Evolutionary conservation across 2,888 invertebrate genomes (phyloP), one percentile per base, ranked within the genome.

Genomic region (Idaea straminata): DNA sequence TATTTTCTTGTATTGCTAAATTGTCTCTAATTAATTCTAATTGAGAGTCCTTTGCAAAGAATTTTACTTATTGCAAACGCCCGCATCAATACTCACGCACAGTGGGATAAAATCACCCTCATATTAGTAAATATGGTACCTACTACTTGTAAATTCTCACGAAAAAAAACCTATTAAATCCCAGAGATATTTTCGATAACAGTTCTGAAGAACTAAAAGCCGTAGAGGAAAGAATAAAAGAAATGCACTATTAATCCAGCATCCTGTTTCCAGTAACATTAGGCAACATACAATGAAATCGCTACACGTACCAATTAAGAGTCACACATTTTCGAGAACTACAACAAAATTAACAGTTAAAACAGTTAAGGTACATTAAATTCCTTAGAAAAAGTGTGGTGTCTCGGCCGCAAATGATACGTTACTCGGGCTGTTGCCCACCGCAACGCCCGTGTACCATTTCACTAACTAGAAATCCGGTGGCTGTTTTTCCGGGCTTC

Each of bases 11-110:
- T 86, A 84, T 91, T 87, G 90, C 91, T 91, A 89, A 92, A 92
- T 92, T 92, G 89, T 91, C 90, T 89, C 87, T 91, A 91, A 92
- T 92, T 91, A 90, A 90, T 89, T 87, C 83, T 90, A 91, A 92
- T 92, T 92, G 87, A 91, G 89, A 79, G 90, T 87, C 85, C 85
- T 89, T 89, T 81, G 87, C 88, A 77, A 84, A 83, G 81, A 85
- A 84, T 84, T 80, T 62, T 70, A 67, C 65, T 84, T 86, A 86
- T 86, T 87, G 90, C 89, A 77, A 86, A 84, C 84, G 87, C 92
- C 92, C 92, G 92, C 91, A 92, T 92, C 74, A 74, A 68, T 69
- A 64, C 69, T 68, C 70, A 64, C 69, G 68, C 70, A 68, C 77
- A 78, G 81, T 80, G 76, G 84, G 82, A 80, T 73, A 77, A 77